Conservation (phyloP, 2,797 vertebrate genomes). For the Decapterus maruadsi region DNA sequence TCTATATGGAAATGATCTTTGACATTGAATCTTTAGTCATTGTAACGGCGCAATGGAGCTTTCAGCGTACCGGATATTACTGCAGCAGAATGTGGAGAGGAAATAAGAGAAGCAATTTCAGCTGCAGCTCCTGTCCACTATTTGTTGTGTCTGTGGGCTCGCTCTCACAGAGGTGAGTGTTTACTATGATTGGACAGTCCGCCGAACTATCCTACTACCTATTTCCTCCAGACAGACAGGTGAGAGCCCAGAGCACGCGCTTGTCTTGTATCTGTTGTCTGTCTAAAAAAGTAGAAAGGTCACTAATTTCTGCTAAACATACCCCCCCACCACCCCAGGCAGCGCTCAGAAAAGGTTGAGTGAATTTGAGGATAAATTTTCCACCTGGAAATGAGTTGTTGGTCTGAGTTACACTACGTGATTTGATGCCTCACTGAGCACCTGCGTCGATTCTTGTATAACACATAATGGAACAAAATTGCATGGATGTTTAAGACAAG, state of each 20-base stretch:
- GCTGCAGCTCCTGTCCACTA: slow-evolving; percentile 3
- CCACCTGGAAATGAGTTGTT: slow-evolving; percentile 28
- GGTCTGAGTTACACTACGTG: neutral
- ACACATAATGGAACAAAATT: slow-evolving; percentile 51
- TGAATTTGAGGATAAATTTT: slow-evolving; percentile 9
- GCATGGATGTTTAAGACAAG: slow-evolving; percentile 28
- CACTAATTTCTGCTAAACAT: neutral
- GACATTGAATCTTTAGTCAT: slow-evolving; percentile 42
- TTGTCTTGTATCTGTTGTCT: neutral
- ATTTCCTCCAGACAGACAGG: neutral
- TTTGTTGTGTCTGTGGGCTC: neutral
- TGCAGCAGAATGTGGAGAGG: neutral
- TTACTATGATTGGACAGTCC: slow-evolving; percentile 12
- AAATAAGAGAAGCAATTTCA: slow-evolving; percentile 13
- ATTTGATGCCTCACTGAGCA: slow-evolving; percentile 38
- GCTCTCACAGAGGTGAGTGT: neutral
- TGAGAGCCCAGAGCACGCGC: neutral
- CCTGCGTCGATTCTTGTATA: slow-evolving; percentile 26
- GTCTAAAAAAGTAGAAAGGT: slow-evolving; percentile 23
- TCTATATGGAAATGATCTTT: slow-evolving; percentile 50
- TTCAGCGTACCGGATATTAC: neutral
- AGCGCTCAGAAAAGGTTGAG: neutral
- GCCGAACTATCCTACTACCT: slow-evolving; percentile 1
- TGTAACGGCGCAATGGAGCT: slow-evolving; percentile 24
- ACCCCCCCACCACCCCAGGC: neutral